These are phyloP conservation scores for Heteromormyrus szaboi DNA, from an alignment of 2,797 vertebrate genomes.

Conservation along the genomic window DNA sequence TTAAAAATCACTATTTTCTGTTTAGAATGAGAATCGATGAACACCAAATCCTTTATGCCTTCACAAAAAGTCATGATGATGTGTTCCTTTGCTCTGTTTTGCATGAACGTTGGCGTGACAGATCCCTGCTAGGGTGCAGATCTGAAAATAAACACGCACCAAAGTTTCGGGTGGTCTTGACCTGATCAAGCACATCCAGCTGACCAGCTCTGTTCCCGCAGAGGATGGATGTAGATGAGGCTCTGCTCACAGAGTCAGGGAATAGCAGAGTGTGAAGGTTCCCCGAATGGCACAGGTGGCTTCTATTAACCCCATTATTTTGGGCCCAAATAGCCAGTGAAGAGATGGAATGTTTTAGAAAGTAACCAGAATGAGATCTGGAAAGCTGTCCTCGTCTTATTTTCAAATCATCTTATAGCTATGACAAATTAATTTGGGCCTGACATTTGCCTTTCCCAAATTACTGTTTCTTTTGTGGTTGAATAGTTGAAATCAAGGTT, in stretches of 20 bases:
- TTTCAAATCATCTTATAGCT: neutral
- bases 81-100: neutral
- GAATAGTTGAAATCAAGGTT: neutral
- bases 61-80: neutral
- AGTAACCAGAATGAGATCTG: constrained; percentile 8
- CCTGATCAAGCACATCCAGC: constrained; percentile 3
- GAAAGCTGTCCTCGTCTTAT: neutral
- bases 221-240: constrained; percentile 16
- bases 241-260: neutral
- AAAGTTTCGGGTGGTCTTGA: neutral
- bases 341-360: constrained; percentile 25
- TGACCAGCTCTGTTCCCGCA: constrained; percentile 17
- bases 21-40: neutral
- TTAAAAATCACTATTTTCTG: neutral
- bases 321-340: constrained; percentile 43
- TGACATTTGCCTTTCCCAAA: neutral
- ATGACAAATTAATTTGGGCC: neutral
- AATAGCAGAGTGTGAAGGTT: constrained; percentile 36
- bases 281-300: constrained; percentile 47
- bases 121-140: neutral
- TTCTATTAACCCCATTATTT: constrained; percentile 52
- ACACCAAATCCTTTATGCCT: neutral
- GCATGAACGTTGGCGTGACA: neutral
- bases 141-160: constrained; percentile 14
- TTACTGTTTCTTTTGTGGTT: neutral